Base-by-base conservation (phyloP, 2,113 vertebrate species). In the Henicopernis longicauda region DNA sequence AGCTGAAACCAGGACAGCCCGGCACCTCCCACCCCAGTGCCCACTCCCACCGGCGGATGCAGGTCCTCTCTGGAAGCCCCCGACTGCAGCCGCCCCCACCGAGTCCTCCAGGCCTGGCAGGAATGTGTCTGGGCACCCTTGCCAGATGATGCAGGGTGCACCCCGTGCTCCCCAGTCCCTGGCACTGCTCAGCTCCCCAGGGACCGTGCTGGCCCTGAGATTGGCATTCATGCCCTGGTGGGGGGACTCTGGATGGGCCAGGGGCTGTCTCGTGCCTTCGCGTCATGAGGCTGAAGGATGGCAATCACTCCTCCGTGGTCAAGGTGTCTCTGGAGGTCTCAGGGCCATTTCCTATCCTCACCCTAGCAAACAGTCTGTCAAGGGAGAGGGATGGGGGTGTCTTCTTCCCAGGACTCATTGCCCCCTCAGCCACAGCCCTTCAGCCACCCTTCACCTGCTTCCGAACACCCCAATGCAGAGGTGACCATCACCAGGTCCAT, bases 11-110 rank as follows among this genome's bases (percentile, higher is more conserved):
- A 27, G 26, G 50, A 52, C 50, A 27, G 50, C 50, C 50, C 50
- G 26, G 14, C 50, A 54, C 9, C 52, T 15, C 26, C 26, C 52
- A 21, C 8, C 7, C 29, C 0, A 0, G 25, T 49, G 42, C 42
- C 25, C 2, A 0, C 23, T 50, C 23, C 27, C 70, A 88, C 18
- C 6, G 4, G 16, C 5, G 21, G 16, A 32, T 40, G 20, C 42
- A 82, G 32, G 29, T 84, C 79, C 57, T 82, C 66, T 73, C 57
- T 29, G 38, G 59, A 74, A 87, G 54, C 3, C 16, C 19, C 29
- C 0, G 0, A 4, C 16, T n/a, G 23, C 65, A 40, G 32, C 45
- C 6, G 8, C 6, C 31, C 36, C 3, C 26, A 40, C 7, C 0
- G 1, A 14, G 15, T 32, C 21, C 61, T 92, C 45, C 47, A 44